Evolutionary conservation across 2,888 invertebrate species (phyloP).

Genomic region (Eupithecia vulgata): DNA sequence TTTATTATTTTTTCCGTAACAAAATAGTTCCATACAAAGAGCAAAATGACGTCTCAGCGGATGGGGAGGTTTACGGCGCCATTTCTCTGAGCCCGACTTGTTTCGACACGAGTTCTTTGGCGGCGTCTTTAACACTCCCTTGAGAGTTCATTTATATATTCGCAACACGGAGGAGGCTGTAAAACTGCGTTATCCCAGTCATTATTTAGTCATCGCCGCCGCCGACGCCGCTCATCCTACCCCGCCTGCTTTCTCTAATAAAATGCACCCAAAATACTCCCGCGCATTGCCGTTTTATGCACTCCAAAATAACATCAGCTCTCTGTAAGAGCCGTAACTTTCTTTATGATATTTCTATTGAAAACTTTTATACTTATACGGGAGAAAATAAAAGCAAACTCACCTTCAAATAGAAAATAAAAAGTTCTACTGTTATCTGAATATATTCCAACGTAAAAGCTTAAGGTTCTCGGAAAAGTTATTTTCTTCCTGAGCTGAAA

Average conservation of each 20-base stretch:
- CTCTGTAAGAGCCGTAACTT: slow-evolving; percentile 50
- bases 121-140: slow-evolving; percentile 83
- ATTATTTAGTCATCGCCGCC: slow-evolving; percentile 82
- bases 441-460: slow-evolving; percentile 41
- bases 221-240: slow-evolving; percentile 33
- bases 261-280: slow-evolving; percentile 72
- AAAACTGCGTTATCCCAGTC: slow-evolving; percentile 83
- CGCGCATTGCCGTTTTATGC: slow-evolving; percentile 63
- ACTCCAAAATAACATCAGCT: slow-evolving; percentile 46
- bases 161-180: slow-evolving; percentile 81
- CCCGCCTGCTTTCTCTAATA: slow-evolving; percentile 58
- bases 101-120: slow-evolving; percentile 80
- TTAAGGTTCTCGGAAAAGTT: slow-evolving; percentile 42
- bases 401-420: slow-evolving; percentile 46
- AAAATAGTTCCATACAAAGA: slow-evolving; percentile 66
- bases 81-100: slow-evolving; percentile 79
- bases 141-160: slow-evolving; percentile 83
- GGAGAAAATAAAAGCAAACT: slow-evolving; percentile 47
- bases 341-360: slow-evolving; percentile 56
- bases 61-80: slow-evolving; percentile 79
- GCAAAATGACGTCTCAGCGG: slow-evolving; percentile 76
- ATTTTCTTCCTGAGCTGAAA: slow-evolving; percentile 28
- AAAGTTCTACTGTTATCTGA: slow-evolving; percentile 42
- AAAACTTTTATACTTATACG: slow-evolving; percentile 51
- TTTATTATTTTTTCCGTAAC: slow-evolving; percentile 66